These are phyloP conservation scores for Myoxocephalus aenaeus DNA, from an alignment of 2,797 vertebrate genomes.

Conservation along the genomic window DNA sequence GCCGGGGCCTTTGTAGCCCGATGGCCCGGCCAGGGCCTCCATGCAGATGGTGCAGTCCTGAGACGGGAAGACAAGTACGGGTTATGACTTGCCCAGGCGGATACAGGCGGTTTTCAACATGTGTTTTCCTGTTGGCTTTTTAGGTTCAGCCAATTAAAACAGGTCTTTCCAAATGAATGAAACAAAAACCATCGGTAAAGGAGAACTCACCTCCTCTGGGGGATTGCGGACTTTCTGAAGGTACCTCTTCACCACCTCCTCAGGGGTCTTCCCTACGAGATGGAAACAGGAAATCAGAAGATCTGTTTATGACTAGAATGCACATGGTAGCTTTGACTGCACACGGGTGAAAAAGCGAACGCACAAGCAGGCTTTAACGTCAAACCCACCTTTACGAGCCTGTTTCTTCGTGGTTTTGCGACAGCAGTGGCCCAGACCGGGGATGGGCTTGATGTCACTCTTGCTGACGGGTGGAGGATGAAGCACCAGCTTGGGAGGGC, in stretches of 20 bases:
- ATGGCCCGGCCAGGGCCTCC: constrained; percentile 91
- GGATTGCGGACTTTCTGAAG: constrained; percentile 96
- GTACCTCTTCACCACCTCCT: constrained; percentile 96
- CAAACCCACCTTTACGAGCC: constrained; percentile 90
- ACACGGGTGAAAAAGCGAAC: background rate
- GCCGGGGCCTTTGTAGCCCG: constrained; percentile 92
- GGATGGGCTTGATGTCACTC: constrained; percentile 95
- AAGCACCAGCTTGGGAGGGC: constrained; percentile 94
- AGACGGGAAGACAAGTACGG: background rate
- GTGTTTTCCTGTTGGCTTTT: background rate
- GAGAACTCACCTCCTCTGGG: constrained; percentile 88
- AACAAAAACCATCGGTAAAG: background rate
- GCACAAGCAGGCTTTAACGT: background rate
- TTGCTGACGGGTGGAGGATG: constrained; percentile 97
- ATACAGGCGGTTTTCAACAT: background rate
- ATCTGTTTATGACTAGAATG: background rate
- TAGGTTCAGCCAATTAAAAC: background rate
- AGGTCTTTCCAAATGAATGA: background rate
- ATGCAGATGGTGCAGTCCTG: constrained; percentile 98
- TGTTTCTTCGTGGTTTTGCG: constrained; percentile 98
- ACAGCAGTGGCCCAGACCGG: constrained; percentile 93
- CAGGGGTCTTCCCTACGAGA: constrained; percentile 91
- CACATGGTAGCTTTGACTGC: background rate
- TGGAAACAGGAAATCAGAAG: background rate
- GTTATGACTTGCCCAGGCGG: background rate